Evolutionary conservation across 92 coral and sea anemone species (phyloP), one percentile per base, ranked within the genome.

Genomic region (Epizoanthus illoricatus): DNA sequence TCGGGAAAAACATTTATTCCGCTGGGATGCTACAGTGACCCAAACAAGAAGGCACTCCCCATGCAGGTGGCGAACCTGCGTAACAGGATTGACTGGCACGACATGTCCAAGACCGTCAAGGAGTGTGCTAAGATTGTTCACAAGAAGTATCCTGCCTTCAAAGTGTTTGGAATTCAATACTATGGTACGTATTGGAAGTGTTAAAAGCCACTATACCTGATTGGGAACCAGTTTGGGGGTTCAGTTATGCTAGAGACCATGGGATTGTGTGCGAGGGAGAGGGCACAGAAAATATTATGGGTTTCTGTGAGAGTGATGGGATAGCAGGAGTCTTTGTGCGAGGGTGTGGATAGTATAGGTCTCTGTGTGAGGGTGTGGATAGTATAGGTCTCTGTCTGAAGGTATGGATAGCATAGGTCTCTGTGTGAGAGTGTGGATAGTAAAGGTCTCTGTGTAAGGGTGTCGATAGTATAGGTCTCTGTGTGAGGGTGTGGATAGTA

Each of bases 101-200:
- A 87, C 19, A 65, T 87, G 54, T 81, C 73, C 16, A 82, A 87
- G 63, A 87, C 86, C 8, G 84, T 87, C 52, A 80, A 84, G 36
- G 84, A 74, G 41, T 87, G 90, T 28, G 90, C 90, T 0, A 67
- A 85, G 45, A 12, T 4, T 47, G 87, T 85, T 36, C 75, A 81
- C 61, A 85, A 75, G 60, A 8, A 52, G 5, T 62, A 19, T 18
- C 82, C 82, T 45, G 20, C 8, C 6, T 54, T 62, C 62, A 78
- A 62, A 78, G 71, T 63, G 71, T 78, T 78, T 12, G 82, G 82
- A 43, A 78, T 78, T 21, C 82, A 78, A 70, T 78, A 61, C 66
- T 78, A 78, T 19, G 82, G 82, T 78, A 78, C 0, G 82, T 62
- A 0, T 6, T 2, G 15, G 28, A 59, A 39, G 8, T 2, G 0